Evolutionary conservation across 2,113 vertebrate genomes (phyloP), one percentile per base, ranked within the genome.

Genomic region (Otocyon megalotis): DNA sequence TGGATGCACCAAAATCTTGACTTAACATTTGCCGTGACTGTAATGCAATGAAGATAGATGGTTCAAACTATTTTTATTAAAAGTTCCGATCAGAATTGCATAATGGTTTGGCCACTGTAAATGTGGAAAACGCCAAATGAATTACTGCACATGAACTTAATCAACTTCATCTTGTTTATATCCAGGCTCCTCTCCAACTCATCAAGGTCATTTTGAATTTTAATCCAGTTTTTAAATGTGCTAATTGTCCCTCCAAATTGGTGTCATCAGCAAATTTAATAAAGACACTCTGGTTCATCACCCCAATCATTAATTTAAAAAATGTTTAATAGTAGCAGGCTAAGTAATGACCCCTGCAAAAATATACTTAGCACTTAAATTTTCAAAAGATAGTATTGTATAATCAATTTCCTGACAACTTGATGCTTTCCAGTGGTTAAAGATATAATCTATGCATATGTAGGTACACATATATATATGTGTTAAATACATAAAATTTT

Each of bases 251-350:
- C 96, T 96, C 84, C 48, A 94, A 98, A 97, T 97, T 95, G 93
- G 58, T 98, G 96, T 96, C 96, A 98, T 98, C 97, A 98, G 97
- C 93, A 97, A 96, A 96, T 97, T 98, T 97, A 93, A 97, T 97
- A 98, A 97, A 97, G 95, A 97, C 90, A 96, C 83, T 97, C 58
- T 43, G 80, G 97, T 97, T 98, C 97, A 97, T 97, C 96, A 97
- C 97, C 97, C 53, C 58, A 96, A 81, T 97, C 96, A 97, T 98
- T 98, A 98, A 98, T 98, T 97, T 96, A 24, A 96, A 97, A 97
- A 98, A 97, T 92, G 63, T 96, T 96, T 98, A 97, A 97, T 90
- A 97, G 93, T 87, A 92, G 74, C 89, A 89, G 58, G 80, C 91
- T 96, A 92, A 96, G 80, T 94, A 93, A 88, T 93, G 92, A 95